Evolutionary conservation across 2,888 invertebrate species (phyloP).

Genomic region (Ectobius pallidus): DNA sequence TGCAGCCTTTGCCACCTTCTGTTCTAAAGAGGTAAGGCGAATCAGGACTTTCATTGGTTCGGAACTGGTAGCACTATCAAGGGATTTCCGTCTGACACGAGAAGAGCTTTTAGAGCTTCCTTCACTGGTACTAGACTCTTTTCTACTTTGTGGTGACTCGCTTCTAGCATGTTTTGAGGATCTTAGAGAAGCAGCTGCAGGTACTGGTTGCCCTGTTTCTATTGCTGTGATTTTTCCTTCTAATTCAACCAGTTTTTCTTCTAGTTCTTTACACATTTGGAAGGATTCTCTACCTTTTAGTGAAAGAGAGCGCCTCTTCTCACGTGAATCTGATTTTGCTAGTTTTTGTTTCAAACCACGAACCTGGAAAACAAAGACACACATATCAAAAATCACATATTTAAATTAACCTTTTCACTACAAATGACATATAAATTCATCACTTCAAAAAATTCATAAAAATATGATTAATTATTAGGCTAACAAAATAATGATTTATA

Average conservation of each 20-base stretch:
- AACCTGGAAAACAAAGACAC: conserved; percentile 46
- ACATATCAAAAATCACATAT: neutral
- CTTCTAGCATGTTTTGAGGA: conserved; percentile 45
- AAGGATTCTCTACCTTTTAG: conserved; percentile 83
- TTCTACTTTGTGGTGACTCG: conserved; percentile 51
- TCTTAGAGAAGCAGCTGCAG: conserved; percentile 46
- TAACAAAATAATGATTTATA: too few species aligned
- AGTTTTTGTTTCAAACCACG: conserved; percentile 79
- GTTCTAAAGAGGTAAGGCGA: conserved; percentile 76
- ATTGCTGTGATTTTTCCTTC: conserved; percentile 77
- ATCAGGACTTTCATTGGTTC: conserved; percentile 83
- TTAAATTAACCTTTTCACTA: too few species aligned
- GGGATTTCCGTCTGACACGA: conserved; percentile 71
- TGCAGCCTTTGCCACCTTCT: conserved; percentile 71
- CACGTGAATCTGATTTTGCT: conserved; percentile 75
- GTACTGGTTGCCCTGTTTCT: conserved; percentile 58
- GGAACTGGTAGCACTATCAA: conserved; percentile 78
- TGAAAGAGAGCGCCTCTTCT: conserved; percentile 80
- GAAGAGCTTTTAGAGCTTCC: conserved; percentile 62
- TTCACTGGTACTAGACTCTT: conserved; percentile 28
- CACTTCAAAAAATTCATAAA: neutral
- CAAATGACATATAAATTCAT: neutral
- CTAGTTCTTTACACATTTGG: conserved; percentile 81
- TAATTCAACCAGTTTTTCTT: conserved; percentile 81
- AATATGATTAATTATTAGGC: too few species aligned